Evolutionary conservation across 2,888 invertebrate genomes (phyloP), one percentile per base, ranked within the genome.

Genomic region (Phaedon cochleariae): DNA sequence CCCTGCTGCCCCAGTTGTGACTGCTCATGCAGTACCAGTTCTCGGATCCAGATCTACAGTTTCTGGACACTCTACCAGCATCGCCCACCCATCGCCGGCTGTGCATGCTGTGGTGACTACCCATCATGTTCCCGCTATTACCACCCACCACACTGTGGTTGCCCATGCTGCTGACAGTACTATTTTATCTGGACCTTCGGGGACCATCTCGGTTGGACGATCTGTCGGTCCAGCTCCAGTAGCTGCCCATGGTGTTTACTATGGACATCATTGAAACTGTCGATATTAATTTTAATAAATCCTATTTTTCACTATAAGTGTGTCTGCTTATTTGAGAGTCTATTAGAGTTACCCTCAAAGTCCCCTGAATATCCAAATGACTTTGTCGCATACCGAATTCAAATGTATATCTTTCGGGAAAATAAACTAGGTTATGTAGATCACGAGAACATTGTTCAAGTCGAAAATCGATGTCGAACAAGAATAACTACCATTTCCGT

Each of bases 21-120:
- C 60, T n/a, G 26, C 53, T 10, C 26, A 46, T 7, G 53, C 58
- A 26, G 26, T 29, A n/a, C 54, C 62, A 17, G 49, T 59, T 1
- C 18, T 46, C 31, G 48, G 20, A 12, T 20, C 59, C 5, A 26
- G 49, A 26, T 49, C 48, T 12, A 46, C n/a, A 0, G 9, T 52
- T 52, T 52, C 52, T 31, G 60, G 53, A 60, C 21, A 60, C 7
- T 9, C 52, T 18, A 37, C 15, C 45, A 29, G 41, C 22, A 52
- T 53, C 31, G n/a, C 53, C 12, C 41, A 41, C 41, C 6, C 41
- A 41, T 41, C 41, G n/a, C 26, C 26, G 7, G 41, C 26, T 26
- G 26, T 26, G 7, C 26, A 26, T 26, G 3, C 41, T 9, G 41
- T 41, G 6, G 15, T 41, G n/a, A 15, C 41, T 41, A 3, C 31